Conservation (phyloP, 1,140 invertebrate genomes). For the Saccostrea echinata region DNA sequence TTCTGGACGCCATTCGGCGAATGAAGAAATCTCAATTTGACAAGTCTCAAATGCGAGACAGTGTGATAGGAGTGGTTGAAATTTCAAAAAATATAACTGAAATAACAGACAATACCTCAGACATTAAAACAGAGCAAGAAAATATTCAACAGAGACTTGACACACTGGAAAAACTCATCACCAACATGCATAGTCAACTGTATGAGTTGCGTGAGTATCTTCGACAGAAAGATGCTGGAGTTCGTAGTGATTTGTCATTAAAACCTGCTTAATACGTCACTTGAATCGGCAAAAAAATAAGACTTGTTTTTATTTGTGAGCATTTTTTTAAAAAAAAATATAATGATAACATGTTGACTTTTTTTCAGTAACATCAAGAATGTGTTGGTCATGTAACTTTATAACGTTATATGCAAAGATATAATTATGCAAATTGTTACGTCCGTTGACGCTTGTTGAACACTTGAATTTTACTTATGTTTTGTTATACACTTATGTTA, state of each 20-base stretch:
- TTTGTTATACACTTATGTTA: constrained; percentile 19
- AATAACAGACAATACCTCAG: constrained; percentile 62
- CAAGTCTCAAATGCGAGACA: constrained; percentile 66
- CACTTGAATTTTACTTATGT: constrained; percentile 31
- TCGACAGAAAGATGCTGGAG: constrained; percentile 34
- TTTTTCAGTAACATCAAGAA: not conserved
- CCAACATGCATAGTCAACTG: constrained; percentile 64
- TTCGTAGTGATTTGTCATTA: not conserved
- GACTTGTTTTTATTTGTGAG: not conserved
- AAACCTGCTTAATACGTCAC: constrained; percentile 14
- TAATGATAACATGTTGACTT: not conserved
- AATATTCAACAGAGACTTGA: constrained; percentile 59
- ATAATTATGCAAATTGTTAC: constrained; percentile 38
- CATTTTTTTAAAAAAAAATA: not conserved
- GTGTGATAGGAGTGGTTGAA: constrained; percentile 69
- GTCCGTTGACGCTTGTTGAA: constrained; percentile 35
- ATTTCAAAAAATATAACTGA: constrained; percentile 66
- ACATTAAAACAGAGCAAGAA: constrained; percentile 64
- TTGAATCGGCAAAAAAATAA: not conserved
- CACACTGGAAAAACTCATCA: constrained; percentile 64
- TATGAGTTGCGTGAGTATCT: constrained; percentile 59
- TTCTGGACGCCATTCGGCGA: constrained; percentile 66
- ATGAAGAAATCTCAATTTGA: constrained; percentile 69
- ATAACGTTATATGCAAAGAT: constrained; percentile 33
- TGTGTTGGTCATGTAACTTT: not conserved